Evolutionary conservation across 2,113 vertebrate genomes (phyloP), one percentile per base, ranked within the genome.

Genomic region (Gasterosteus nipponicus): DNA sequence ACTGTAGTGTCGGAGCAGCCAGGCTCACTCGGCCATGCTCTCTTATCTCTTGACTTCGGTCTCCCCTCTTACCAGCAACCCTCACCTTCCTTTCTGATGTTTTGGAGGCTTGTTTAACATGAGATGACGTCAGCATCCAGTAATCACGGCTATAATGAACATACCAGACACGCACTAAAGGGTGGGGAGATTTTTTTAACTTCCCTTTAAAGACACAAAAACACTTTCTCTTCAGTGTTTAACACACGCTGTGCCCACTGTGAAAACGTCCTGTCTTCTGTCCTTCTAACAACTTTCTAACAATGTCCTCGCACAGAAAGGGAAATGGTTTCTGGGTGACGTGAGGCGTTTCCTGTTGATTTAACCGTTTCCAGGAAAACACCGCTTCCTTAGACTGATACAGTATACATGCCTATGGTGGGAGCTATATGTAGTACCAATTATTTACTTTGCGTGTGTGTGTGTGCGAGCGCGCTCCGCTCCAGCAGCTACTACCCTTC

Each of bases 211-310:
- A 49, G 67, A 72, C 15, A 54, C 66, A 62, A 56, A 67, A 39
- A 33, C 67, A 75, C 69, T 87, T 89, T 89, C 88, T 80, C 77
- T 7, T 39, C 12, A 42, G 14, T 6, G 31, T 57, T 22, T 31
- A 39, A 74, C 33, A 35, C 78, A 75, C 29, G 10, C 41, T 19
- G 67, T 72, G 63, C 75, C 74, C 62, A 22, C 85, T 18, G 47
- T 82, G 82, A 75, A 26, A 77, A 90, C 51, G 69, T 89, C 86
- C 91, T 88, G 87, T 81, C 87, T 67, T 82, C 73, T 44, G 78
- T 75, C 77, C 80, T 80, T 91, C 82, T 70, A 91, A 86, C 84
- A 83, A 83, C 88, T 86, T 82, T 91, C 83, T 60, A 90, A 91
- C 91, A 92, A 88, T 90, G 89, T 90, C 71, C 72, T 80, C 22